Evolutionary conservation across 2,797 vertebrate genomes (phyloP).

Genomic region (Tapirus indicus): DNA sequence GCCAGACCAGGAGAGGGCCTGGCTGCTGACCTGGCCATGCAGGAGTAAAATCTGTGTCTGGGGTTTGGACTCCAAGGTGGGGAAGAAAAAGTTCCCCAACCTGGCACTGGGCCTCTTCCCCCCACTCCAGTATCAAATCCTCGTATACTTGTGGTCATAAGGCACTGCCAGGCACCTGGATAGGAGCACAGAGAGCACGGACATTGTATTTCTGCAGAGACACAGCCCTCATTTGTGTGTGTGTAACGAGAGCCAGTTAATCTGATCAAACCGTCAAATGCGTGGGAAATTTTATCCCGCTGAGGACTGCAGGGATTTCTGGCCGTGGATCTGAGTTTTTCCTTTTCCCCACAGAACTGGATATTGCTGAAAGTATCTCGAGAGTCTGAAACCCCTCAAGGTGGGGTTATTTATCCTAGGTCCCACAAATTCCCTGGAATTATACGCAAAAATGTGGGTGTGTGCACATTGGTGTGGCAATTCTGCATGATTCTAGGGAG

Average conservation of each 20-base stretch:
- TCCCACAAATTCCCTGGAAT: neutral
- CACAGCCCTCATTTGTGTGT: constrained; percentile 34
- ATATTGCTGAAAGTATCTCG: neutral
- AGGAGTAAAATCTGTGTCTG: neutral
- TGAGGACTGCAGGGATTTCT: neutral
- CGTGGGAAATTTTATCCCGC: constrained; percentile 11
- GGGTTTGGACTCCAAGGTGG: neutral
- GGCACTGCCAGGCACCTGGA: neutral
- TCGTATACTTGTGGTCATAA: neutral
- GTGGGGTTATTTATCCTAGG: neutral
- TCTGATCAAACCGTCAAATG: neutral
- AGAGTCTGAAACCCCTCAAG: neutral
- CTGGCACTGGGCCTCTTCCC: neutral
- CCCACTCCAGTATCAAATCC: neutral
- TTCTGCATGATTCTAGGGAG: neutral
- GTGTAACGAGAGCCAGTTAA: constrained; percentile 53
- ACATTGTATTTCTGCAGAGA: constrained; percentile 47
- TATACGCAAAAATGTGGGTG: neutral
- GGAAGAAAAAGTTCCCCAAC: neutral
- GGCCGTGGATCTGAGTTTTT: neutral
- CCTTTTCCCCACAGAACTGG: neutral
- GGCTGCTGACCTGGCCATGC: neutral
- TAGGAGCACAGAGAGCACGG: neutral
- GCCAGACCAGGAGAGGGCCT: neutral
- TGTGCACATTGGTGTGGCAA: neutral